These are phyloP conservation scores for Conops quadrifasciatus DNA, from an alignment of 2,888 invertebrate genomes.

Conservation along the genomic window DNA sequence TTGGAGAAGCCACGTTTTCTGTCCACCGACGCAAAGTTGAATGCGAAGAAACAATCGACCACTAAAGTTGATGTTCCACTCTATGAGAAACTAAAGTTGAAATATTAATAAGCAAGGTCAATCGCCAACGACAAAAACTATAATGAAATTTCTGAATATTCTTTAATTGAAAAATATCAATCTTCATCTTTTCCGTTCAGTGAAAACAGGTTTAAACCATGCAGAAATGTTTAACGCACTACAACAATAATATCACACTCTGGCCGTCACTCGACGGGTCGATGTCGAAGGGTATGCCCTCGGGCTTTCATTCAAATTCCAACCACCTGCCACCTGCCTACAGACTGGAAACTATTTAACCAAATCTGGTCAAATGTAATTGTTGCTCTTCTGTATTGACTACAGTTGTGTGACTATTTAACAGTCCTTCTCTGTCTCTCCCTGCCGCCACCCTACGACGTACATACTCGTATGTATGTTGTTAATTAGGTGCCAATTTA, in stretches of 20 bases:
- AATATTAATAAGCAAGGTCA: slow-evolving; percentile 45
- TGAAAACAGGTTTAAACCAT: background rate
- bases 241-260: too few species aligned
- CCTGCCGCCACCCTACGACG: background rate
- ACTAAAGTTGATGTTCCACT: slow-evolving; percentile 54
- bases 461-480: slow-evolving; percentile 34
- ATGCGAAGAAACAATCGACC: slow-evolving; percentile 42
- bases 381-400: too few species aligned
- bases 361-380: too few species aligned
- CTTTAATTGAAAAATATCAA: background rate
- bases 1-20: slow-evolving; percentile 58
- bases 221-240: background rate
- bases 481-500: slow-evolving; percentile 41
- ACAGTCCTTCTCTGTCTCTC: background rate
- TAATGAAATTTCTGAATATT: background rate
- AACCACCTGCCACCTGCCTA: too few species aligned
- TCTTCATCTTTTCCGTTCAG: background rate
- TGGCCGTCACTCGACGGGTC: too few species aligned
- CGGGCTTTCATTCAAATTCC: background rate
- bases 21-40: slow-evolving; percentile 54
- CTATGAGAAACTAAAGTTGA: slow-evolving; percentile 58
- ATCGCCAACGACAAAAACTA: too few species aligned
- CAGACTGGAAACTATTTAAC: too few species aligned
- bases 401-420: too few species aligned
- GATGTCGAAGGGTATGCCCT: background rate